A percentile compares a stretch with the other conserved stretches of the same genome.
phyloP scores from a whole-genome alignment of 2,888 invertebrate species.

The Acronicta alni region DNA sequence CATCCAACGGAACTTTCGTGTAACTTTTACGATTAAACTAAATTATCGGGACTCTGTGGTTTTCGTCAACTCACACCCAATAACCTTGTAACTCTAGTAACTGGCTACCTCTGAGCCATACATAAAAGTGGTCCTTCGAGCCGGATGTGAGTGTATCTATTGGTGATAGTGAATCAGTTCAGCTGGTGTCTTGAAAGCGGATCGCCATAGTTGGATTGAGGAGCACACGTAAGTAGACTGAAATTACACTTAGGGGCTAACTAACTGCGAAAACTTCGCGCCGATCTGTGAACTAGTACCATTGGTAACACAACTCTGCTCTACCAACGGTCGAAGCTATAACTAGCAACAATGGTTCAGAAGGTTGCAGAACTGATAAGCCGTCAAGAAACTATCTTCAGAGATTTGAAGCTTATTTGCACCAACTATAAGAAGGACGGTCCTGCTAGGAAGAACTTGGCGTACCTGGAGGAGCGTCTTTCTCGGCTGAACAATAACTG shows the following conservation, averaged over 20 bases:
- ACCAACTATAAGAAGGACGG: conserved; percentile 10
- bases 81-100: no score
- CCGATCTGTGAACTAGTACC: no score
- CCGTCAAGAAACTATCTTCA: conserved; percentile 9
- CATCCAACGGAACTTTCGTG: not conserved
- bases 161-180: not conserved
- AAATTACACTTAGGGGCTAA: no score
- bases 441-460: conserved; percentile 7
- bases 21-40: no score
- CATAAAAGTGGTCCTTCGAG: conserved; percentile 9
- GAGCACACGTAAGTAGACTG: no score
- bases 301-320: not conserved
- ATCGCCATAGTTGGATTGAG: no score
- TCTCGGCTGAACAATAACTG: conserved; percentile 12
- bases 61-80: no score
- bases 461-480: conserved; percentile 15
- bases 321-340: conserved; percentile 1
- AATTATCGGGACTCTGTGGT: no score
- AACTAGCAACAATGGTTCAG: conserved; percentile 6
- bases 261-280: no score
- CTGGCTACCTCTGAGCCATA: no score
- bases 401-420: conserved; percentile 10
- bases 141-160: not conserved
- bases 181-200: no score
- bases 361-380: not conserved